phyloP scores from a whole-genome alignment of 2,797 vertebrate species.

The Molossus molossus region DNA sequence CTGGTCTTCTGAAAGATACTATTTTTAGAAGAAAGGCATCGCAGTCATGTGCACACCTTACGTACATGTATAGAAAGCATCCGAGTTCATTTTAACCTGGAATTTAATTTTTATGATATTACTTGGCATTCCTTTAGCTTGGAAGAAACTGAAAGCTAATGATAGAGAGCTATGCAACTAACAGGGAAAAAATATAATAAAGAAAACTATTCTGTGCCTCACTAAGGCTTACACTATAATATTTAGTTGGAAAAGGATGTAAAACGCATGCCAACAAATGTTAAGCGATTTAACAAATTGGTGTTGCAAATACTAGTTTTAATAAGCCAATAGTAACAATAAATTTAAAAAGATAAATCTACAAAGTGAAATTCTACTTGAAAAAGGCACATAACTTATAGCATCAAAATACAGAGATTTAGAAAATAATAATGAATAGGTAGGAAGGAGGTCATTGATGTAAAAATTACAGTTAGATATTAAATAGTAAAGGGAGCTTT shows the following conservation, averaged over 20 bases:
- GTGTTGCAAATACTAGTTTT: slow-evolving; percentile 49
- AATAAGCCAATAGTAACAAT: slow-evolving; percentile 62
- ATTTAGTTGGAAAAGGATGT: slow-evolving; percentile 45
- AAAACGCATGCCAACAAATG: slow-evolving; percentile 34
- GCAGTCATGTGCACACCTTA: neutral
- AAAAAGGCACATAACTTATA: slow-evolving; percentile 49
- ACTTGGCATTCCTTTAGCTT: slow-evolving; percentile 63
- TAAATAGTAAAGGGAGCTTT: slow-evolving; percentile 42
- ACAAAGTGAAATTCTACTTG: slow-evolving; percentile 67
- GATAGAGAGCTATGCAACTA: slow-evolving; percentile 37
- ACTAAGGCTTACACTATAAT: no score
- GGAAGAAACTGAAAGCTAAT: slow-evolving; percentile 71
- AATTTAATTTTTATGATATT: slow-evolving; percentile 67
- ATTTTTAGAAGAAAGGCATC: slow-evolving; percentile 7
- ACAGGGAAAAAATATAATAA: slow-evolving; percentile 70
- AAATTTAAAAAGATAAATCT: neutral
- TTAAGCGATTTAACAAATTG: slow-evolving; percentile 70
- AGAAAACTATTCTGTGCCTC: slow-evolving; percentile 40
- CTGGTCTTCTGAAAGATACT: neutral
- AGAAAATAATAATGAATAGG: slow-evolving; percentile 54
- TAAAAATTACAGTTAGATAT: neutral
- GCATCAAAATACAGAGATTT: slow-evolving; percentile 58
- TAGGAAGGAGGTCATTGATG: neutral
- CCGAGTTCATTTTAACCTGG: slow-evolving; percentile 62
- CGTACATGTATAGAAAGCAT: neutral